phyloP scores from a whole-genome alignment of 2,113 vertebrate species.

The Sinocyclocheilus maitianheensis region DNA sequence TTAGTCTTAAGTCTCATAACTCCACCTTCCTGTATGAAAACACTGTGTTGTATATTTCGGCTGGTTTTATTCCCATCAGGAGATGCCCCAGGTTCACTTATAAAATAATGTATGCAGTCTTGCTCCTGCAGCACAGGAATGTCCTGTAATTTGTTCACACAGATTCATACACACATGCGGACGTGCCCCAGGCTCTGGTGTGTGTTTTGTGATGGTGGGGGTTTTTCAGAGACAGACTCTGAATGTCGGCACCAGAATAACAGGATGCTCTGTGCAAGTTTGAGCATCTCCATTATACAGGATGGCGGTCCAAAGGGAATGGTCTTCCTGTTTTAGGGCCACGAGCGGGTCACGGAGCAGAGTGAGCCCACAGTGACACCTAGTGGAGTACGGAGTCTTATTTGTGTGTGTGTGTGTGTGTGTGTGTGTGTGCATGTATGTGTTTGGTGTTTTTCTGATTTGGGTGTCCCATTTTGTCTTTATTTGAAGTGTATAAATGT shows the following conservation, averaged over 20 bases:
- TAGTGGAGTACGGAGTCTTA: slow-evolving; percentile 61
- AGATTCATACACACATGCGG: background rate
- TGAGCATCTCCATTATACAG: slow-evolving; percentile 52
- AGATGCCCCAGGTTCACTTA: slow-evolving; percentile 59
- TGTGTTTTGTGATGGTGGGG: slow-evolving; percentile 61
- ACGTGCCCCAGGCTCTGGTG: slow-evolving; percentile 57
- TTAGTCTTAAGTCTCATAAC: background rate
- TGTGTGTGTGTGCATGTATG: background rate
- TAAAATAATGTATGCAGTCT: slow-evolving; percentile 67
- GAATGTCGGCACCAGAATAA: slow-evolving; percentile 42
- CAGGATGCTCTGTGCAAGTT: slow-evolving; percentile 55
- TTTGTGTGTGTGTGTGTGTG: background rate
- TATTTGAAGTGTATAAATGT: no score
- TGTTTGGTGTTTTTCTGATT: background rate
- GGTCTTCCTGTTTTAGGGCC: slow-evolving; percentile 11
- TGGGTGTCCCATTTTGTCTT: background rate
- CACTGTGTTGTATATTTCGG: slow-evolving; percentile 59
- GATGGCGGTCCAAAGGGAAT: slow-evolving; percentile 27
- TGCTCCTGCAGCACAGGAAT: slow-evolving; percentile 58
- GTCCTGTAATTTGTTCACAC: slow-evolving; percentile 58
- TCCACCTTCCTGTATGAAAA: slow-evolving; percentile 42
- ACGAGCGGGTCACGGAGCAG: background rate
- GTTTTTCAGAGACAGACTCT: slow-evolving; percentile 10
- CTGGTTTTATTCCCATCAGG: slow-evolving; percentile 58
- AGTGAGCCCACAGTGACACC: slow-evolving; percentile 76